Conservation (phyloP, 2,113 vertebrate species). For the Prunella himalayana region DNA sequence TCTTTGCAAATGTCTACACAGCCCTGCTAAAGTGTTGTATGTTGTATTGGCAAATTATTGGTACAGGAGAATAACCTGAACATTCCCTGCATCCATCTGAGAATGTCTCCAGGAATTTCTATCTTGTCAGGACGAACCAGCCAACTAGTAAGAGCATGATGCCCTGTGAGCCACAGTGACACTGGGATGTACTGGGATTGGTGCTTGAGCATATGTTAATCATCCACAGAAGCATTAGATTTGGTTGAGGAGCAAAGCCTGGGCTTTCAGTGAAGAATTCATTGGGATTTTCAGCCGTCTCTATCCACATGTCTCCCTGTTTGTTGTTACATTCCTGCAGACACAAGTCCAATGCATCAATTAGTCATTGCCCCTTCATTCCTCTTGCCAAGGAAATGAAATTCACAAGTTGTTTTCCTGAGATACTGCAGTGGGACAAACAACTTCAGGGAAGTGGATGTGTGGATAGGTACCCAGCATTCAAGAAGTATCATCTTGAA, state of each 20-base stretch:
- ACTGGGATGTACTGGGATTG: background rate
- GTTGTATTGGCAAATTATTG: background rate
- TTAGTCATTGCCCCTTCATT: background rate
- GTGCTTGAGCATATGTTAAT: background rate
- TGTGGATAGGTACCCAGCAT: background rate
- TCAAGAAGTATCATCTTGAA: background rate
- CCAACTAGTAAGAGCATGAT: background rate
- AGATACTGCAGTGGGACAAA: background rate
- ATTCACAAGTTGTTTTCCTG: background rate
- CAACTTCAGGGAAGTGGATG: background rate
- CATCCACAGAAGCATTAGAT: rapidly evolving
- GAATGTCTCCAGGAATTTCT: background rate
- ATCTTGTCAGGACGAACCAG: background rate
- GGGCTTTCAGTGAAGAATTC: background rate
- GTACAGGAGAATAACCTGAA: background rate
- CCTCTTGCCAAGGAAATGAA: background rate
- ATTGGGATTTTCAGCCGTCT: background rate
- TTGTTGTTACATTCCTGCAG: rapidly evolving
- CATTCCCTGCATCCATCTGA: rapidly evolving
- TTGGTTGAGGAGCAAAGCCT: background rate
- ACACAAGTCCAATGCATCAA: background rate
- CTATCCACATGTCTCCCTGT: rapidly evolving
- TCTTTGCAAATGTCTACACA: background rate
- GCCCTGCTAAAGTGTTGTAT: background rate
- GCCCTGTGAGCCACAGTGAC: background rate